Base-by-base conservation (phyloP, 2,888 invertebrate species). In the Brachypalpus laphriformis region DNA sequence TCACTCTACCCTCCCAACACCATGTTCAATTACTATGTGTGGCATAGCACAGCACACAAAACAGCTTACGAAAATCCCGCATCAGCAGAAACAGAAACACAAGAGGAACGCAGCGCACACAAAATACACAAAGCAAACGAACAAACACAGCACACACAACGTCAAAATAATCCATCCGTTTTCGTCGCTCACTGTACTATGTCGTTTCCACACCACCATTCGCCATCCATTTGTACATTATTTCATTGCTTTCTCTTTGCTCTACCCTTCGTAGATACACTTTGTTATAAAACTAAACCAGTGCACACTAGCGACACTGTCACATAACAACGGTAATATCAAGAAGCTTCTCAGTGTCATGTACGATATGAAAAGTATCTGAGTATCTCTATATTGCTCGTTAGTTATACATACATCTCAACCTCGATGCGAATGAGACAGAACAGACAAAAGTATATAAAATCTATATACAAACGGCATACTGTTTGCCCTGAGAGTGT, bases 21-120 rank as follows among this genome's bases (percentile, higher is more conserved):
- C 37, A 59, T 61, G 70, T 76, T 81, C 75, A 85, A 85, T 85
- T 81, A 85, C 81, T 83, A 81, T 81, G 75, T 85, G 81, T 71
- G 81, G 71, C 85, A 75, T 40, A 42, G 49, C 66, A 51, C 40
- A 11, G 16, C 59, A 61, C 25, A 56, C 31, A 31, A 28, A 57
- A 76, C 57, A 68, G 72, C 68, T 75, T 63, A 77, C 45, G 70
- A 85, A 81, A 85, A 85, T 81, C 85, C 61, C 71, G 81, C 85
- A 85, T 85, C 81, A 81, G 81, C 85, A 85, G 22, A 81, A 85
- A 54, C 20, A 45, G 42, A 65, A 80, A 54, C 54, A 82, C 72
- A 68, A 74, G 78, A 72, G 76, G 66, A 78, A 74, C 68, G 65
- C 47, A 63, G 61, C 45, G 9, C 71, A 75, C 65, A 71, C 34